phyloP scores from a whole-genome alignment of 1,140 invertebrate genomes.

The Aphelinus atriplicis region DNA sequence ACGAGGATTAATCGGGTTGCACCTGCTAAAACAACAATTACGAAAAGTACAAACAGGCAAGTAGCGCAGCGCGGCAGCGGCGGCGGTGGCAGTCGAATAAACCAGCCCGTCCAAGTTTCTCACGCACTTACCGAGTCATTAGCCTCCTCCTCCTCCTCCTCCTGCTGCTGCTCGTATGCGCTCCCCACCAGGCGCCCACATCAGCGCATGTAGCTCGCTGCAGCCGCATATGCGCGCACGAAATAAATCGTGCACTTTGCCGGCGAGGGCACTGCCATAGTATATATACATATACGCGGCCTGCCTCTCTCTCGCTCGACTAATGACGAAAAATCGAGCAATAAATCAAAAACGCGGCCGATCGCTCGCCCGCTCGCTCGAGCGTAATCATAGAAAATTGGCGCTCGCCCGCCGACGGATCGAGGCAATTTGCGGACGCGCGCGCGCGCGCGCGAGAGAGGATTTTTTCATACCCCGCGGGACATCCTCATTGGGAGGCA shows the following conservation, averaged over 20 bases:
- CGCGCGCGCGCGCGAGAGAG: not conserved
- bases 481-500: constrained; percentile 34
- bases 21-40: too few relatives aligned
- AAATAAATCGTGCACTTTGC: too few relatives aligned
- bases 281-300: constrained; percentile 2
- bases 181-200: not conserved
- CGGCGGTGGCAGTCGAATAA: too few relatives aligned
- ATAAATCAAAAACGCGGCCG: constrained; percentile 23
- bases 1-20: too few relatives aligned
- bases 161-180: not conserved
- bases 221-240: constrained; percentile 1
- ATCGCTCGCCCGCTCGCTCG: not conserved
- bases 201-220: constrained; percentile 3
- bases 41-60: not conserved
- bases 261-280: too few relatives aligned
- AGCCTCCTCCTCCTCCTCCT: not conserved
- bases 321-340: constrained; percentile 32
- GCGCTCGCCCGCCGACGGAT: constrained; percentile 2
- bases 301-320: not conserved
- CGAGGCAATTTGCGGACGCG: constrained; percentile 22
- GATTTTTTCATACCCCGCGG: constrained; percentile 13
- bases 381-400: constrained; percentile 41
- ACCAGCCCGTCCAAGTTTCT: too few relatives aligned
- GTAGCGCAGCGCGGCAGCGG: constrained; percentile 17
- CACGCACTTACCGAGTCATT: not conserved